Conservation (phyloP, 2,888 invertebrate genomes). For the Tinea pellionella region DNA sequence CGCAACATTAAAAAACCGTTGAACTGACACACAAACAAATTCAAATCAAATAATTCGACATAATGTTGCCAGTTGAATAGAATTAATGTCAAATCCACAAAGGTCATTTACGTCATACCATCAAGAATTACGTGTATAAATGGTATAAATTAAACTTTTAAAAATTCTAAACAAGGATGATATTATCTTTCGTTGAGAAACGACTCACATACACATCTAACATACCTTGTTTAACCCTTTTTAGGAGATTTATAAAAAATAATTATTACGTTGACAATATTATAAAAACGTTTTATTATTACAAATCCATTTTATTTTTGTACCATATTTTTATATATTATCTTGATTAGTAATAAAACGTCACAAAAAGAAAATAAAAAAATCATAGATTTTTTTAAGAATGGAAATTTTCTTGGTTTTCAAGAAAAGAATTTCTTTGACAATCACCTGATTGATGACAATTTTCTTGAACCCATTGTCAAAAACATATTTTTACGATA, state of each 20-base stretch:
- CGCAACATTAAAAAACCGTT: conserved; percentile 27
- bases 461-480: background rate
- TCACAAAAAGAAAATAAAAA: no score
- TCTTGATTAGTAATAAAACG: no score
- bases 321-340: conserved; percentile 15
- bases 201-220: no score
- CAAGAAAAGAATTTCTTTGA: background rate
- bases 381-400: no score
- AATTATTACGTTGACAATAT: background rate
- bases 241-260: no score
- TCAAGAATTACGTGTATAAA: no score
- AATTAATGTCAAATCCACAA: background rate
- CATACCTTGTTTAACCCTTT: no score
- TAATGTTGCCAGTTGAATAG: conserved; percentile 23
- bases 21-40: conserved; percentile 33
- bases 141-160: no score
- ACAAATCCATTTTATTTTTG: conserved; percentile 7
- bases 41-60: conserved; percentile 28
- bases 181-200: no score
- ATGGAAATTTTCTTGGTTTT: no score
- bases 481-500: background rate
- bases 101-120: no score
- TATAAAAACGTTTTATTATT: background rate
- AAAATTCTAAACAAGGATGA: no score
- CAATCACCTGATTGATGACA: background rate